Conservation (phyloP, 2,113 vertebrate genomes). For the Paradoxurus hermaphroditus region DNA sequence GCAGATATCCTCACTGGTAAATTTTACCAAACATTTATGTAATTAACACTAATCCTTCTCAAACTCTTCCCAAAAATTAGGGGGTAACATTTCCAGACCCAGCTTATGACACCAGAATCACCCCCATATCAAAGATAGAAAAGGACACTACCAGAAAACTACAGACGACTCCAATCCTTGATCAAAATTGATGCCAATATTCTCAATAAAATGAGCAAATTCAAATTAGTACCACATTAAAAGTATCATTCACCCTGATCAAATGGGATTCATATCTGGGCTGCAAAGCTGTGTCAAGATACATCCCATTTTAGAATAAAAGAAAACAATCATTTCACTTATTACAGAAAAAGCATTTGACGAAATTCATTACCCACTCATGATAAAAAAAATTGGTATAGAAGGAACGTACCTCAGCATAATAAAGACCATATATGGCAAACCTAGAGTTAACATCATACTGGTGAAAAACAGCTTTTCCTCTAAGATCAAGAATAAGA, state of each 20-base stretch:
- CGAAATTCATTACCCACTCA: background rate
- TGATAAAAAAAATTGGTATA: background rate
- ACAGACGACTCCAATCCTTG: background rate
- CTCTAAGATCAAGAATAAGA: background rate
- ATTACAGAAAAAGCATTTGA: background rate
- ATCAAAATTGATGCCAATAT: background rate
- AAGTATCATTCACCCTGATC: background rate
- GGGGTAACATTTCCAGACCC: background rate
- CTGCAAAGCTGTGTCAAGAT: background rate
- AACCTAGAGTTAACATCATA: background rate
- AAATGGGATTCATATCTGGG: background rate
- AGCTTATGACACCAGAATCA: background rate
- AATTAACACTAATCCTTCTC: background rate
- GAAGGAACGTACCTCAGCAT: background rate
- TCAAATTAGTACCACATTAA: background rate
- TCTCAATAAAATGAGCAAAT: background rate
- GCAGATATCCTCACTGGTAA: background rate
- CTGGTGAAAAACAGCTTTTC: background rate
- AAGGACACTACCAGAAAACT: background rate
- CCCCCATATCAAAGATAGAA: background rate
- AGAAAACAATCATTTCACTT: background rate
- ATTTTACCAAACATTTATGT: background rate
- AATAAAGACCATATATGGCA: no score
- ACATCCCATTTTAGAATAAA: background rate
- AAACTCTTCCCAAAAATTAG: background rate